A percentile compares a stretch with the other conserved stretches of the same genome.
Conservation (phyloP, 2,113 vertebrate species). For the Percina caprodes region DNA sequence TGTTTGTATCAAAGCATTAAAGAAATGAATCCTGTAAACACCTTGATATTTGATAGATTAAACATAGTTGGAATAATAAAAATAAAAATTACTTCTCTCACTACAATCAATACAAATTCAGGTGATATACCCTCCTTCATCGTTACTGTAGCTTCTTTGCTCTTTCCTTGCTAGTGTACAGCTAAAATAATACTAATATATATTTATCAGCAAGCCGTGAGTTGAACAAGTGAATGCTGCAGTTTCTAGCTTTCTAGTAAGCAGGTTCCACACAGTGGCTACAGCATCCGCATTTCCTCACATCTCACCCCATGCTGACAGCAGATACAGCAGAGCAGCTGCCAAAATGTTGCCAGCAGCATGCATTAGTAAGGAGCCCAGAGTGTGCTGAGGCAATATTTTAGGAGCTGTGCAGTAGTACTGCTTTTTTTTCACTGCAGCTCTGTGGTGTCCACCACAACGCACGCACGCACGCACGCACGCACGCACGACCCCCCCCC, state of each 20-base stretch:
- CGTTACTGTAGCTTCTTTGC: background rate
- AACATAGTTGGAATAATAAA: background rate
- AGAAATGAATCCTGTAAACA: background rate
- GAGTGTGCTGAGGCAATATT: constrained; percentile 34
- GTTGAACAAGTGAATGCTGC: constrained; percentile 15
- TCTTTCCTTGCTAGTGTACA: background rate
- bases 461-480: background rate
- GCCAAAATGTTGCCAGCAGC: constrained; percentile 52
- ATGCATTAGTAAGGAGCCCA: constrained; percentile 62
- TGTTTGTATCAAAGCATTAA: background rate
- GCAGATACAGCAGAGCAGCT: constrained; percentile 33
- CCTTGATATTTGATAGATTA: background rate
- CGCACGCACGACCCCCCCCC: background rate
- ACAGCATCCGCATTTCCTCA: constrained; percentile 49
- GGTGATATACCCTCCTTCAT: background rate
- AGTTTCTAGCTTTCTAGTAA: constrained; percentile 17
- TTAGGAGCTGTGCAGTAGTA: constrained; percentile 11
- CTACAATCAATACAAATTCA: background rate
- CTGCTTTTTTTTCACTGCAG: constrained; percentile 32
- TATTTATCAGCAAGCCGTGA: constrained; percentile 20
- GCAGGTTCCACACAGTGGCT: constrained; percentile 15
- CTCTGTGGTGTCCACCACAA: constrained; percentile 7
- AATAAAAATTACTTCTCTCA: background rate
- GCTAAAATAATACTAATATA: background rate
- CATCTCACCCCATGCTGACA: constrained; percentile 51